A percentile compares a stretch with the other conserved stretches of the same genome.
These are phyloP conservation scores for Micrasema longulum DNA, from an alignment of 1,140 invertebrate genomes.

Conservation along the genomic window DNA sequence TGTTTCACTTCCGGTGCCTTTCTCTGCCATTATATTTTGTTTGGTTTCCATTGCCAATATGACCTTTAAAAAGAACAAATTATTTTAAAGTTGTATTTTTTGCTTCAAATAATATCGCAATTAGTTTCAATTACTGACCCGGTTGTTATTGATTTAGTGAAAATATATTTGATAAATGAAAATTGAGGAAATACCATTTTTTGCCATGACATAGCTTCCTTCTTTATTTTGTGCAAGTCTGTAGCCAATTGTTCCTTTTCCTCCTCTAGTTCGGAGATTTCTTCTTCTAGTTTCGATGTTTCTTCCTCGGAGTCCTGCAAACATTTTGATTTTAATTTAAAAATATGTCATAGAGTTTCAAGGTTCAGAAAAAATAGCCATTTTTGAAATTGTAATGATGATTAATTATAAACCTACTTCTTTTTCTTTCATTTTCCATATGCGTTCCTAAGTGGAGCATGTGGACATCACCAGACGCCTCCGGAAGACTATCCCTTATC, in stretches of 20 bases:
- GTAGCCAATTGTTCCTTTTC: slow-evolving; percentile 74
- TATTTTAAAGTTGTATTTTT: background rate
- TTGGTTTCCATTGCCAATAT: slow-evolving; percentile 78
- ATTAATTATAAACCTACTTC: too few relatives aligned
- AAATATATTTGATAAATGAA: background rate
- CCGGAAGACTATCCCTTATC: too few relatives aligned
- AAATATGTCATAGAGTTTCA: too few relatives aligned
- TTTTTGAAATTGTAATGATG: too few relatives aligned
- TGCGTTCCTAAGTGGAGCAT: too few relatives aligned
- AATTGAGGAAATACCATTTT: slow-evolving; percentile 71
- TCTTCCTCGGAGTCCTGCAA: slow-evolving; percentile 74
- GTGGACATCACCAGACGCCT: too few relatives aligned
- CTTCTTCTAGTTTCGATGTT: slow-evolving; percentile 73
- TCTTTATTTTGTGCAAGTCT: slow-evolving; percentile 72
- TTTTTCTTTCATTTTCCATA: too few relatives aligned
- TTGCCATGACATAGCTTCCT: slow-evolving; percentile 81
- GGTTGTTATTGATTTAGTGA: too few relatives aligned
- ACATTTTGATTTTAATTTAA: slow-evolving; percentile 31
- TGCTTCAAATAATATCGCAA: background rate
- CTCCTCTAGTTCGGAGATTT: slow-evolving; percentile 74
- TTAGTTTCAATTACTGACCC: too few relatives aligned
- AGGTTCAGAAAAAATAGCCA: too few relatives aligned
- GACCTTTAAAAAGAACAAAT: slow-evolving; percentile 61
- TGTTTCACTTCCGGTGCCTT: slow-evolving; percentile 76
- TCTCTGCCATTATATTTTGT: slow-evolving; percentile 74